phyloP scores from a whole-genome alignment of 2,888 invertebrate genomes.

The Octodonta nipae region DNA sequence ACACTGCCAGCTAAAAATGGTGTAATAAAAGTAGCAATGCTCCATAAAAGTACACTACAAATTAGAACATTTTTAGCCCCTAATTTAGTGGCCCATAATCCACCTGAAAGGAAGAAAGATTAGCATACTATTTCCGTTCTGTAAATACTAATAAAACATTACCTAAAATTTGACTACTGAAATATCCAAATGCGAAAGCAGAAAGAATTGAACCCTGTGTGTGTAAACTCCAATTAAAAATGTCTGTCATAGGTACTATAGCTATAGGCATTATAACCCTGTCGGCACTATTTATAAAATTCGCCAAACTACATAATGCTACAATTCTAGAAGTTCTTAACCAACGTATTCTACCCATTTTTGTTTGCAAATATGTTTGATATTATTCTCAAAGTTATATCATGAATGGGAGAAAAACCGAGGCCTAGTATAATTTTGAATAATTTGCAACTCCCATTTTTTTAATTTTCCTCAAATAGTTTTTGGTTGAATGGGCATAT shows the following conservation, averaged over 20 bases:
- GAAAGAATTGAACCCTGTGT: conserved; percentile 64
- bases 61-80: conserved; percentile 56
- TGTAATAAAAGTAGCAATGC: conserved; percentile 55
- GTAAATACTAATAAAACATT: conserved; percentile 6
- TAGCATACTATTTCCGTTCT: background rate
- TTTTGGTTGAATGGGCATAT: too few species aligned
- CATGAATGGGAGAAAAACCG: background rate
- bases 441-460: too few species aligned
- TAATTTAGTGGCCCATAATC: conserved; percentile 51
- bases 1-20: conserved; percentile 55
- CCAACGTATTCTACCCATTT: conserved; percentile 39
- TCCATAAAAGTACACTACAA: conserved; percentile 58
- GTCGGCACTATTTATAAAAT: conserved; percentile 66
- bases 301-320: conserved; percentile 56
- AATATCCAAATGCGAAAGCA: conserved; percentile 62
- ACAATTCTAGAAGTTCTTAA: conserved; percentile 46
- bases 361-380: conserved; percentile 11
- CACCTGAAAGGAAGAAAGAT: conserved; percentile 45
- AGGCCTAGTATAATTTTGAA: background rate
- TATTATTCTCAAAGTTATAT: background rate
- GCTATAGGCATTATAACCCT: conserved; percentile 67
- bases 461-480: too few species aligned
- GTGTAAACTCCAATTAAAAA: conserved; percentile 56
- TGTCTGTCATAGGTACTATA: conserved; percentile 58
- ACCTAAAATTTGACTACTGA: conserved; percentile 55